These are phyloP conservation scores for Limanda limanda DNA, from an alignment of 2,113 vertebrate genomes.

Conservation along the genomic window DNA sequence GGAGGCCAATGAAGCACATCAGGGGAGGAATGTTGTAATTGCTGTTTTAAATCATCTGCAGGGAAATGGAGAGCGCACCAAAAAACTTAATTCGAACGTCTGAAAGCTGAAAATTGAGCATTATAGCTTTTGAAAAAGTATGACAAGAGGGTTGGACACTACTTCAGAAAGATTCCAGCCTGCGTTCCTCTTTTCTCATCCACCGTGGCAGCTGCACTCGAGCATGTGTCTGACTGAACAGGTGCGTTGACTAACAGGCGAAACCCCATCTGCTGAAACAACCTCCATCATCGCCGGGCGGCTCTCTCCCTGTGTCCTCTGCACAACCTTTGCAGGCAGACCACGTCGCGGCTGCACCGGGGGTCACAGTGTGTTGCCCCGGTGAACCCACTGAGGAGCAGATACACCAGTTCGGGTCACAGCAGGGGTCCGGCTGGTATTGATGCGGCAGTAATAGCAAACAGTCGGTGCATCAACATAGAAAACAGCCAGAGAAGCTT, in stretches of 20 bases:
- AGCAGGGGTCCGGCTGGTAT: conserved; percentile 5
- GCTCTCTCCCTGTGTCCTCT: conserved; percentile 20
- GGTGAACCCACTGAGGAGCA: conserved; percentile 7
- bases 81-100: too few species aligned
- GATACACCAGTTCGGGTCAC: conserved; percentile 12
- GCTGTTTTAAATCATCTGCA: background rate
- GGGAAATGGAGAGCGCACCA: background rate
- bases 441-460: background rate
- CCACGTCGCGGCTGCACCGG: conserved; percentile 18
- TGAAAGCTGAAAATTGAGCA: background rate
- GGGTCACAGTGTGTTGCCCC: conserved; percentile 6
- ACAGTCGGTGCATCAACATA: background rate
- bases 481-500: background rate
- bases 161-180: too few species aligned
- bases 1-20: conserved; percentile 30
- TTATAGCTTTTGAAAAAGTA: background rate
- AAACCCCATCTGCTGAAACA: conserved; percentile 38
- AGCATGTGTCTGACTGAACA: too few species aligned
- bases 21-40: background rate
- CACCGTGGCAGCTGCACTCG: too few species aligned
- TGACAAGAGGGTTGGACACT: background rate
- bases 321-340: conserved; percentile 12
- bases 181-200: too few species aligned
- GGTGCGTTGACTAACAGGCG: background rate
- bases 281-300: background rate